Conservation (phyloP, 2,113 vertebrate genomes). For the Furnarius figulus region DNA sequence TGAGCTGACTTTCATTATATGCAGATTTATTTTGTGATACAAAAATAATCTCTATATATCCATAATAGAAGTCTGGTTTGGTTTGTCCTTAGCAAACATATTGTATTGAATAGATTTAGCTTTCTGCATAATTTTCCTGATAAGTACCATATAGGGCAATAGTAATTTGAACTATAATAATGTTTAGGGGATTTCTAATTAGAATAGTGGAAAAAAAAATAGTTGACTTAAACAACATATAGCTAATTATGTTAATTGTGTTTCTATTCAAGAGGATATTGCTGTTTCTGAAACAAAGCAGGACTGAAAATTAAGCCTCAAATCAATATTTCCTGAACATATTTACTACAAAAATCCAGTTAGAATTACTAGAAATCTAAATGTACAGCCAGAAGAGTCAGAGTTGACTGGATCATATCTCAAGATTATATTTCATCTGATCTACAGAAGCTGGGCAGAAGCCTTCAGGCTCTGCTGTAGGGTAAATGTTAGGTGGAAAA, state of each 20-base stretch:
- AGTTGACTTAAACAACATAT: conserved; percentile 12
- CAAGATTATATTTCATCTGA: neutral
- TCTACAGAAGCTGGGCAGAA: neutral
- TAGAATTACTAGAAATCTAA: neutral
- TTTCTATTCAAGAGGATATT: neutral
- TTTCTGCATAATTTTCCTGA: neutral
- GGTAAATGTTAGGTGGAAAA: neutral
- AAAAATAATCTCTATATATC: neutral
- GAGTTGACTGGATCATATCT: neutral
- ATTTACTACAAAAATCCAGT: neutral
- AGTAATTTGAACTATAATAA: conserved; percentile 44
- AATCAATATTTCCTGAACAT: neutral
- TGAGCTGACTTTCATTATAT: neutral
- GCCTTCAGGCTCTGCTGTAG: neutral
- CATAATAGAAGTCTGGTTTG: neutral
- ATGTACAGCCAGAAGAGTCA: neutral
- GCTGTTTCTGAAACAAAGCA: neutral
- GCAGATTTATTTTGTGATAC: conserved; percentile 14
- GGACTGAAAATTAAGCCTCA: neutral
- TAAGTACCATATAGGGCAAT: neutral
- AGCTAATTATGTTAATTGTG: neutral
- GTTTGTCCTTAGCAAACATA: neutral
- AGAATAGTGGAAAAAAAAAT: neutral
- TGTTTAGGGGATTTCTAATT: conserved; percentile 11
- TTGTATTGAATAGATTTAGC: neutral